Evolutionary conservation across 2,888 invertebrate genomes (phyloP).

Genomic region (Eurytoma californica): DNA sequence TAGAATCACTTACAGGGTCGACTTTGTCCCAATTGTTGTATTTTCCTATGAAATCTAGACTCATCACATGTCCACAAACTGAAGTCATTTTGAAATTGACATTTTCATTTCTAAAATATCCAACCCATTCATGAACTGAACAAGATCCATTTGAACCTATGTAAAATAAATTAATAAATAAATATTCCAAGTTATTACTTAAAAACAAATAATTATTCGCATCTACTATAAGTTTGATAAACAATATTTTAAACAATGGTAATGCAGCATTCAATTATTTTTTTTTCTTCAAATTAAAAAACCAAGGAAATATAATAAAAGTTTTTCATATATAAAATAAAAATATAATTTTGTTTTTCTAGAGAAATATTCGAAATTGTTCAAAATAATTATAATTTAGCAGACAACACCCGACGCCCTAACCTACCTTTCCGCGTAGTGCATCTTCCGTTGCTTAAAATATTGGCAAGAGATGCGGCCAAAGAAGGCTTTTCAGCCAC

Average conservation of each 20-base stretch:
- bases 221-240: not conserved
- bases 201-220: not conserved
- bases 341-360: constrained; percentile 17
- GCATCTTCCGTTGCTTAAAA: constrained; percentile 91
- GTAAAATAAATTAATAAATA: constrained; percentile 3
- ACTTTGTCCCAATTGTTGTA: constrained; percentile 99
- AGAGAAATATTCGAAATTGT: not conserved
- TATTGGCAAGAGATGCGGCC: constrained; percentile 94
- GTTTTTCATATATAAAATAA: not conserved
- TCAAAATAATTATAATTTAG: constrained; percentile 43
- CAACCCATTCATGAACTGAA: constrained; percentile 95
- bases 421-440: constrained; percentile 84
- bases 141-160: constrained; percentile 92
- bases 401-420: constrained; percentile 49
- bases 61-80: constrained; percentile 99
- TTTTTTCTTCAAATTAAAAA: constrained; percentile 7
- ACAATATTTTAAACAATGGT: not conserved
- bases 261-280: not conserved
- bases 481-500: constrained; percentile 99
- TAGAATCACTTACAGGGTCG: constrained; percentile 85
- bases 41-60: constrained; percentile 92
- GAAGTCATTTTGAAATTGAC: constrained; percentile 96
- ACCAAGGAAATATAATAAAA: not conserved
- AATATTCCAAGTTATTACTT: not conserved
- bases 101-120: constrained; percentile 84